Evolutionary conservation across 2,797 vertebrate species (phyloP), one percentile per base, ranked within the genome.

Genomic region (Coregonus ussuriensis): DNA sequence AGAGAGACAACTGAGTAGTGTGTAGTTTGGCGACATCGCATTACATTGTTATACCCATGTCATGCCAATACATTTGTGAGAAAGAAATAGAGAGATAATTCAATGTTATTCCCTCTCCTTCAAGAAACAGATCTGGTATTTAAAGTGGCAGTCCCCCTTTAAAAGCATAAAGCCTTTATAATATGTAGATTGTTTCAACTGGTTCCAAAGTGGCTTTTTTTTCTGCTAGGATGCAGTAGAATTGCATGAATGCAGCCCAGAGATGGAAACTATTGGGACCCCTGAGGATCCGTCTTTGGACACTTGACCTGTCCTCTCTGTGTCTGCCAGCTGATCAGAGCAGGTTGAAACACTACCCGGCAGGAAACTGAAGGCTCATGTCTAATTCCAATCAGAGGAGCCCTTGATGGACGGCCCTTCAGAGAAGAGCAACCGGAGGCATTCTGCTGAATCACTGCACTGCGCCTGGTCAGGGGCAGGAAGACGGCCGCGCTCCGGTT

Each of bases 401-500:
- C 79, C 51, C 84, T 87, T 92, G 88, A 88, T 85, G 88, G 91
- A 90, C 86, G 84, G 91, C 87, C 77, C 87, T 89, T 90, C 81
- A 85, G 85, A 87, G 86, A 83, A 86, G 82, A 70, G 75, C 78
- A 62, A 89, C 89, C 85, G 75, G 86, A 88, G 87, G 84, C 89
- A 87, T 91, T 92, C 85, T 92, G 94, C 92, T 94, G 91, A 93
- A 93, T 93, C 94, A 94, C 92, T 47, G 41, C 41, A 47, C 41
- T 88, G 87, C 76, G 83, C 90, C 86, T 81, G 14, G 83, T 89
- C 88, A 81, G 84, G 86, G 83, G 85, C 82, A 81, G 79, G 83
- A 83, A 88, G 85, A 87, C 6, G 59, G 11, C 29, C 13, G 41
- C 88, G 83, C 86, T 89, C 85, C 79, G 84, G 90, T 92, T 91